Evolutionary conservation across 2,113 vertebrate species (phyloP), one percentile per base, ranked within the genome.

Genomic region (Tretioscincus oriximinensis): DNA sequence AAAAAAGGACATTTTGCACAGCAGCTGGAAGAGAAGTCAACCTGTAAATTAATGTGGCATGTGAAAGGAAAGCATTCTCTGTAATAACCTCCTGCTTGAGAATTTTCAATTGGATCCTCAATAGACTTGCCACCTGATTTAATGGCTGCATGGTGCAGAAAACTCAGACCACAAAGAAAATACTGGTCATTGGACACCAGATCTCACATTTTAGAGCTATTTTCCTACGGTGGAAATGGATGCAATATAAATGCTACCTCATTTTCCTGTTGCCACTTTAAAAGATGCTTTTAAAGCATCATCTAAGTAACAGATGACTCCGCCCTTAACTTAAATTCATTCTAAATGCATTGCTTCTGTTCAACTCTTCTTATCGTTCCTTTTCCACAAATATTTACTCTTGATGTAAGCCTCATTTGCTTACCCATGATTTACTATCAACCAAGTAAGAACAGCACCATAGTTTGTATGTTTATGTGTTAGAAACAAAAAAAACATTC

Each of bases 1-100:
- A 84, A 84, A 74, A 45, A 41, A 68, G 49, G 60, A 1, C 49
- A 7, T 78, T 41, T 79, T 74, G 64, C 82, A 63, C 76, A 79
- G 76, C 51, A 84, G 71, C 77, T 69, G 35, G 70, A 73, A 68
- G 73, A 69, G 47, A 41, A 60, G 10, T 63, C 54, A 22, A 67
- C 70, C 45, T 78, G 63, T 61, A 73, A 83, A 73, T 68, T 45
- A 68, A 67, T 16, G 12, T 24, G 54, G 31, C 9, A 60, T 21
- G 22, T 84, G 71, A 78, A 68, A 47, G 49, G 51, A 78, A 49
- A 79, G 22, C 71, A 74, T 58, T 24, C 58, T 78, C 22, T 41
- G 29, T 26, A 54, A 71, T 4, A 6, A 24, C 35, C 51, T 41
- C 68, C 51, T 63, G 71, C 54, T 35, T 68, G n/a, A 79, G 64